Base-by-base conservation (phyloP, 2,888 invertebrate species). In the Halictus quadricinctus region DNA sequence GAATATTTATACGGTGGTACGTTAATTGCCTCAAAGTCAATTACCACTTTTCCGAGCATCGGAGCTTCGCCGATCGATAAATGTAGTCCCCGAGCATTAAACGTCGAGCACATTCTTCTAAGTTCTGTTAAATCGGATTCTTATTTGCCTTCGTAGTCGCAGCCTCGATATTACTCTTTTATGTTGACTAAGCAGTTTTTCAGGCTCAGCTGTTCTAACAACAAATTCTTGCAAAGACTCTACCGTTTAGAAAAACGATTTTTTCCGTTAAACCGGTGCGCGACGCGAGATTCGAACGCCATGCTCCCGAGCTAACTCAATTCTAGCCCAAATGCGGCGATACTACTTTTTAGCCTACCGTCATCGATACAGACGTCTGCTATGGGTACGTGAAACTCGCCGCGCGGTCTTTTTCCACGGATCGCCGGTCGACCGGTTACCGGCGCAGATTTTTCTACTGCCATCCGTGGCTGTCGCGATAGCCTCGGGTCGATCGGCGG, bases 311-410 rank as follows among this genome's bases (percentile, higher is more conserved):
- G 87, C 85, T 90, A 91, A 91, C 91, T 91, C 88, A 92, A 91
- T 92, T 91, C 90, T 79, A 72, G 74, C 88, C 87, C 80, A 79
- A 72, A 87, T 87, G 84, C 81, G 91, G 91, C 87, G 82, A 88
- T 88, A 88, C 91, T 29, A 82, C 87, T 91, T 92, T 92, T 91
- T 91, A 21, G 58, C 46, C 18, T 12, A 1, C 60, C 43, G 78
- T 84, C 79, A 46, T 64, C 64, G 79, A 85, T 88, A 81, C 83
- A 85, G 86, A 88, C 86, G 69, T 84, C 77, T 80, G 60, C 76
- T 72, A 72, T 70, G 73, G 78, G 75, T 76, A 77, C 74, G 79
- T 82, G 89, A 84, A 82, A 77, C 78, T 5, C 25, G 60, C n/a
- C 46, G 72, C 41, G 74, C 41, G 74, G 66, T 36, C 84, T 87